Evolutionary conservation across 1,140 invertebrate genomes (phyloP).

Genomic region (Orchesella cincta): DNA sequence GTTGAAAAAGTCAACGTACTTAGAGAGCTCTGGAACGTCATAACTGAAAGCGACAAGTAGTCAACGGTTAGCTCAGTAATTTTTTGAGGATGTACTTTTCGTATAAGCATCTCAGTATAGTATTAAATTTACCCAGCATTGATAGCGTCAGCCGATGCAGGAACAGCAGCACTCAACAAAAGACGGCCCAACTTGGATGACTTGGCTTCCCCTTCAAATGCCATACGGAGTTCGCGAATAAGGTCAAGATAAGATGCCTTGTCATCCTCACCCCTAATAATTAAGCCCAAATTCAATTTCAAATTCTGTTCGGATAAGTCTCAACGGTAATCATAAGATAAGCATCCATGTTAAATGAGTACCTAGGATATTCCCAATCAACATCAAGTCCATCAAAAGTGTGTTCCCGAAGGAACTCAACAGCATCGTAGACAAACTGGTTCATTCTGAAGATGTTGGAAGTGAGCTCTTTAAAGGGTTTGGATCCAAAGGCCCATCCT

Average conservation of each 20-base stretch:
- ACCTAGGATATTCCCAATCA: conserved; percentile 94
- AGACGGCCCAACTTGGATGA: conserved; percentile 76
- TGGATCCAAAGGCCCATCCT: conserved; percentile 69
- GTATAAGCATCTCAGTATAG: too few species aligned
- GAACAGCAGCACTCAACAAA: conserved; percentile 84
- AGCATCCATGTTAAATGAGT: conserved; percentile 43
- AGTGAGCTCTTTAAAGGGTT: conserved; percentile 81
- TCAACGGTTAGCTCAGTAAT: too few species aligned
- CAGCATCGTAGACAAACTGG: conserved; percentile 90
- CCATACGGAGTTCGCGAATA: conserved; percentile 78
- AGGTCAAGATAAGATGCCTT: conserved; percentile 76
- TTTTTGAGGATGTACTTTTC: too few species aligned
- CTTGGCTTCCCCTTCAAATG: conserved; percentile 86
- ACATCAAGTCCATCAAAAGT: conserved; percentile 95
- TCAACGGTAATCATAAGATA: neutral
- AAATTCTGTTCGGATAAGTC: neutral
- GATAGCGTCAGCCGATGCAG: conserved; percentile 88
- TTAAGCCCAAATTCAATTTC: conserved; percentile 34
- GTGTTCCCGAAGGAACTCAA: conserved; percentile 86
- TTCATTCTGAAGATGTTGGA: conserved; percentile 90
- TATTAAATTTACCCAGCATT: conserved; percentile 79
- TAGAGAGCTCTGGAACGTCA: conserved; percentile 89
- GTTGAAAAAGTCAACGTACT: conserved; percentile 91
- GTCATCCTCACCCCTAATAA: conserved; percentile 76
- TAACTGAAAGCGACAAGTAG: too few species aligned